Conservation (phyloP, 2,797 vertebrate species). For the Pelodytes ibericus region DNA sequence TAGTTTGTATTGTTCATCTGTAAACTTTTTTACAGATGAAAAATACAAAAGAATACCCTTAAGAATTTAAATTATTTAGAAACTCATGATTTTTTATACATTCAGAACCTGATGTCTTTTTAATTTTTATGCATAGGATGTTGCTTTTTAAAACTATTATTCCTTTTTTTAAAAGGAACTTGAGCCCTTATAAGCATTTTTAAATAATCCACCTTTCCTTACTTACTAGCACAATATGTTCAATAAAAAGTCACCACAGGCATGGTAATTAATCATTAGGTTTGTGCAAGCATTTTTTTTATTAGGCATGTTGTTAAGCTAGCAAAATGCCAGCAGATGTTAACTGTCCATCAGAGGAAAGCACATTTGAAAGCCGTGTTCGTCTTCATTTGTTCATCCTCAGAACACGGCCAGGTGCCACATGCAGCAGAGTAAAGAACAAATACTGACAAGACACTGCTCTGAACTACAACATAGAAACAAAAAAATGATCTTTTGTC, state of each 20-base stretch:
- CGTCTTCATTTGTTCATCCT: conserved; percentile 49
- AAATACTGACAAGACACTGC: conserved; percentile 30
- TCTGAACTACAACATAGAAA: background rate
- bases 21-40: no score
- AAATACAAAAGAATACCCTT: no score
- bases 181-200: conserved; percentile 3
- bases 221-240: conserved; percentile 60
- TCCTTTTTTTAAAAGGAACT: no score
- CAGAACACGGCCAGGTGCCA: conserved; percentile 46
- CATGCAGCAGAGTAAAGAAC: conserved; percentile 27
- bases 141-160: no score
- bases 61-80: no score
- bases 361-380: conserved; percentile 47
- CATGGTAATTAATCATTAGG: conserved; percentile 74
- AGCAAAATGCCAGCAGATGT: conserved; percentile 65
- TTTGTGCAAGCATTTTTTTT: conserved; percentile 71
- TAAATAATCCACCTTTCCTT: conserved; percentile 26
- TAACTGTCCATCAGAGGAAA: conserved; percentile 65
- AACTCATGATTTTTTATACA: no score
- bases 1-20: no score
- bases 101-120: no score
- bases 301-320: conserved; percentile 64
- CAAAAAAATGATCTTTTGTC: conserved; percentile 19
- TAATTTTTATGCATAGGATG: no score
- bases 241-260: conserved; percentile 64